phyloP scores from a whole-genome alignment of 2,888 invertebrate species.

The Dynastes maya region DNA sequence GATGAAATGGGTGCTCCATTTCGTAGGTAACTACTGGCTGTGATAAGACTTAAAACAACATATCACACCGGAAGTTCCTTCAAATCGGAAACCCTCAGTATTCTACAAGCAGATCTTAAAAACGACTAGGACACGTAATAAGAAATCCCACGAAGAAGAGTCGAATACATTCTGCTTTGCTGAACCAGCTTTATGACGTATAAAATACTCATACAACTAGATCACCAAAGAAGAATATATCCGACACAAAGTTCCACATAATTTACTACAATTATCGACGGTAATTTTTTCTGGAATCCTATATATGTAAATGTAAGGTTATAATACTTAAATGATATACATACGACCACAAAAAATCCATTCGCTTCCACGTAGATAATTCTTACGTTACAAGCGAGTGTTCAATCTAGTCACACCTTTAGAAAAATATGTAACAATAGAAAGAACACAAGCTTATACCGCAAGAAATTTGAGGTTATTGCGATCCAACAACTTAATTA shows the following conservation, averaged over 20 bases:
- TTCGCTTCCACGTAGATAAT: not conserved
- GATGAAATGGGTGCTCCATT: conserved; percentile 65
- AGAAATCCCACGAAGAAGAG: conserved; percentile 61
- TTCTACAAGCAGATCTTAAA: not conserved
- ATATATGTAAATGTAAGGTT: not conserved
- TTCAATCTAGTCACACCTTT: conserved; percentile 69
- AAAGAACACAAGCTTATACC: conserved; percentile 68
- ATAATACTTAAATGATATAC: not conserved
- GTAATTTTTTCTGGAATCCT: not conserved
- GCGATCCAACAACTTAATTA: not conserved
- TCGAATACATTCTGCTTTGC: conserved; percentile 71
- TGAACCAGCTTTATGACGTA: conserved; percentile 71
- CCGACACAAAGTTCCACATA: conserved; percentile 59
- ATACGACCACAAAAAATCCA: not conserved
- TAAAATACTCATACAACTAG: conserved; percentile 70
- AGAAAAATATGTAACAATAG: conserved; percentile 65
- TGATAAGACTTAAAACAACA: conserved; percentile 69
- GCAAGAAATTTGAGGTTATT: conserved; percentile 56
- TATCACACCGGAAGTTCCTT: conserved; percentile 72
- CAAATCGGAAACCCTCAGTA: conserved; percentile 68
- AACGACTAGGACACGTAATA: not conserved
- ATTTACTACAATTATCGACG: conserved; percentile 1
- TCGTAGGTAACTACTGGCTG: conserved; percentile 72
- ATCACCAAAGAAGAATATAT: conserved; percentile 71
- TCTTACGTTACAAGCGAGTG: conserved; percentile 68